These are phyloP conservation scores for Pogonocherus hispidulus DNA, from an alignment of 2,888 invertebrate genomes.

Conservation along the genomic window DNA sequence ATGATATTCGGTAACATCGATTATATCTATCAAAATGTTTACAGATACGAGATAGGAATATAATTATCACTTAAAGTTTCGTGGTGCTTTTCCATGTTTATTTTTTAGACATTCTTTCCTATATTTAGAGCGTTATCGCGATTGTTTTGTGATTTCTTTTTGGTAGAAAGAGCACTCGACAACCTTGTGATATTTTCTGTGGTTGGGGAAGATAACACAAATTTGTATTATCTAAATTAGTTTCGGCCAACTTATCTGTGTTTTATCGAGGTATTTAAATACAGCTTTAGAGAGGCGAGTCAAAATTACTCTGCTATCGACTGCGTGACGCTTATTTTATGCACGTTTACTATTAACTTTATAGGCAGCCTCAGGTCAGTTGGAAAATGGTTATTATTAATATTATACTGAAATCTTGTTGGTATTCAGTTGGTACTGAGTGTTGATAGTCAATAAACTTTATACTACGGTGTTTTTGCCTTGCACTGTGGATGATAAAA, in stretches of 20 bases:
- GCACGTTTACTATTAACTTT: not conserved
- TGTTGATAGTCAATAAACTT: no score
- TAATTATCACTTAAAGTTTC: constrained; percentile 29
- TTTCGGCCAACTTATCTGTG: constrained; percentile 13
- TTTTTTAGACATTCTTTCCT: constrained; percentile 26
- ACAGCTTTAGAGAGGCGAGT: not conserved
- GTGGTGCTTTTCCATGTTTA: constrained; percentile 25
- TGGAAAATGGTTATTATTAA: not conserved
- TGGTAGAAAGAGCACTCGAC: constrained; percentile 20
- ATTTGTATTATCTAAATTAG: constrained; percentile 28
- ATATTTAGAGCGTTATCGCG: constrained; percentile 26
- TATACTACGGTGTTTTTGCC: no score
- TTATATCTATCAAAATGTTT: constrained; percentile 30
- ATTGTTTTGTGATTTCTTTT: constrained; percentile 31
- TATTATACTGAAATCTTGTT: not conserved
- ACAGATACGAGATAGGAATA: constrained; percentile 29
- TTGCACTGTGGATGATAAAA: no score
- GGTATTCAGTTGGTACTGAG: not conserved
- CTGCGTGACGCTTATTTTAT: not conserved
- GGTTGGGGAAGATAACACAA: constrained; percentile 12
- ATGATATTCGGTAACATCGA: constrained; percentile 29
- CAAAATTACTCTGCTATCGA: not conserved
- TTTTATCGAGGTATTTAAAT: constrained; percentile 26
- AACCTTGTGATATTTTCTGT: constrained; percentile 29
- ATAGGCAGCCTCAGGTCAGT: not conserved